Evolutionary conservation across 2,797 vertebrate species (phyloP).

Genomic region (Scomberomorus guttatus): DNA sequence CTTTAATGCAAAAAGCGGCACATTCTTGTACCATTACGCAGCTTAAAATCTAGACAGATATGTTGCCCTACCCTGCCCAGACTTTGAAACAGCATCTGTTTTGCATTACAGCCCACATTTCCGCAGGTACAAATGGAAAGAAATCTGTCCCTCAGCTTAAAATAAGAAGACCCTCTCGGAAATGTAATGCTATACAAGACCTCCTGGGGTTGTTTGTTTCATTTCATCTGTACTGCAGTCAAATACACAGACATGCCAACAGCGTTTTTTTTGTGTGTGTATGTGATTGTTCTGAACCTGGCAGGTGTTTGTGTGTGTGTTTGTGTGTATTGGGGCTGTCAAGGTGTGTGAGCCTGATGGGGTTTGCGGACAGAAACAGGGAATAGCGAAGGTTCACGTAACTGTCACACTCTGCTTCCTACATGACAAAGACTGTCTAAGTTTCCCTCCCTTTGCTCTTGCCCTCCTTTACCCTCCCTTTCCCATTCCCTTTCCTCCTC

Average conservation of each 20-base stretch:
- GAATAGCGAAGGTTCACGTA: conserved; percentile 61
- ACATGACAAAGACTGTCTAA: conserved; percentile 67
- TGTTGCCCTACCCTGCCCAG: not conserved
- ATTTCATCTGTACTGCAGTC: conserved; percentile 68
- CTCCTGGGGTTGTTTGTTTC: conserved; percentile 73
- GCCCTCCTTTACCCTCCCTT: conserved; percentile 17
- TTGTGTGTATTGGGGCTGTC: conserved; percentile 57
- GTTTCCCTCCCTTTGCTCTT: conserved; percentile 26
- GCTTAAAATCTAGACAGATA: conserved; percentile 33
- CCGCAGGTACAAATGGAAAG: conserved; percentile 37
- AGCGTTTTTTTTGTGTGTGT: conserved; percentile 25
- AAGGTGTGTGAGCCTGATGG: conserved; percentile 67
- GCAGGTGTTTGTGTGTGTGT: conserved; percentile 53
- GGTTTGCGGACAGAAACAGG: conserved; percentile 48
- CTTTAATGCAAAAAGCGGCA: conserved; percentile 51
- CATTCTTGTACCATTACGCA: conserved; percentile 34
- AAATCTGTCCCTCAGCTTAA: conserved; percentile 49
- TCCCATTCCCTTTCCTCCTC: conserved; percentile 12
- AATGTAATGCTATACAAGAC: conserved; percentile 58
- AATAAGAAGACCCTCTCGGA: conserved; percentile 55
- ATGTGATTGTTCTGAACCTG: conserved; percentile 41
- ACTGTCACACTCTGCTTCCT: conserved; percentile 76
- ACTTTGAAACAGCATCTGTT: conserved; percentile 48
- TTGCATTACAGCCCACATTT: conserved; percentile 29
- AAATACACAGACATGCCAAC: conserved; percentile 61